Evolutionary conservation across 37 sponge, comb jelly and placozoan genomes (phyloP).

Genomic region (Amphimedon queenslandica): DNA sequence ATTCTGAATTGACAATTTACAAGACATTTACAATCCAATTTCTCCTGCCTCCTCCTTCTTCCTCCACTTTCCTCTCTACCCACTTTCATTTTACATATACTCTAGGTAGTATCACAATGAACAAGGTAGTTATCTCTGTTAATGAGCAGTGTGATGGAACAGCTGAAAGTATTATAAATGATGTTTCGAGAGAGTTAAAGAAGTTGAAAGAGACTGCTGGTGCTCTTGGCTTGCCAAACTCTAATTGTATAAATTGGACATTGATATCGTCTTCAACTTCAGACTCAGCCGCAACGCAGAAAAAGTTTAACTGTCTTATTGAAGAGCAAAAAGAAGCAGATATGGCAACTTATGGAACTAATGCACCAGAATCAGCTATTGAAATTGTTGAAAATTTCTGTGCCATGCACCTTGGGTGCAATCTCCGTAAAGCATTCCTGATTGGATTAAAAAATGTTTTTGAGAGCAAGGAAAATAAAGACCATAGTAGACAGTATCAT

Average conservation of each 20-base stretch:
- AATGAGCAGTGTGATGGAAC: constrained; percentile 23
- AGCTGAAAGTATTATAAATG: constrained; percentile 20
- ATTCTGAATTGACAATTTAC: too few relatives aligned
- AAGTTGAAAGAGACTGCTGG: constrained; percentile 16
- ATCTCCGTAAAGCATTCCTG: constrained; percentile 11
- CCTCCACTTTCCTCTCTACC: too few relatives aligned
- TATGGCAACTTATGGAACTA: not conserved
- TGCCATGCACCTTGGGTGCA: constrained; percentile 16
- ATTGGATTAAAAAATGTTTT: not conserved
- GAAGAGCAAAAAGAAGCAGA: constrained; percentile 33
- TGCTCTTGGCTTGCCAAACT: constrained; percentile 11
- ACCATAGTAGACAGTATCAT: constrained; percentile 10
- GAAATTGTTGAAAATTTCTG: constrained; percentile 15
- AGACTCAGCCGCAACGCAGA: constrained; percentile 25
- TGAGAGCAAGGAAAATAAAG: not conserved
- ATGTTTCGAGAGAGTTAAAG: constrained; percentile 32
- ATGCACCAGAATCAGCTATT: not conserved
- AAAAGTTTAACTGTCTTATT: constrained; percentile 12
- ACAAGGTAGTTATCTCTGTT: constrained; percentile 18
- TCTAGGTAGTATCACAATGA: constrained; percentile 17
- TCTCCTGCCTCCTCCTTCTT: too few relatives aligned
- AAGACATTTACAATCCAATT: too few relatives aligned
- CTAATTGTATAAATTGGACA: constrained; percentile 39
- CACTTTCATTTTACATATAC: constrained; percentile 3
- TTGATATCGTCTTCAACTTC: constrained; percentile 25